phyloP scores from a whole-genome alignment of 2,797 vertebrate species.

The Alfaro cultratus region DNA sequence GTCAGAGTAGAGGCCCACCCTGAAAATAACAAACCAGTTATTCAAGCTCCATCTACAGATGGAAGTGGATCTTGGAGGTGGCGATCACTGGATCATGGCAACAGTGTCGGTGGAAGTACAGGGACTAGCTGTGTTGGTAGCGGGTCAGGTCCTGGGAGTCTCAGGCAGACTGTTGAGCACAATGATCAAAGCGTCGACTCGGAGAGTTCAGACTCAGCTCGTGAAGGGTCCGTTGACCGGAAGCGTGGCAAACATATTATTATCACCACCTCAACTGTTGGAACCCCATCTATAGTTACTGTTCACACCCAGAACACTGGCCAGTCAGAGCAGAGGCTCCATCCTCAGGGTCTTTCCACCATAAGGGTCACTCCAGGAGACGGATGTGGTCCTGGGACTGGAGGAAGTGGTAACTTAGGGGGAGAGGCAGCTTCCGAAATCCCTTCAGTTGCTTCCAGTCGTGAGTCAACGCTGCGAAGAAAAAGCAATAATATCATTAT shows the following conservation, averaged over 20 bases:
- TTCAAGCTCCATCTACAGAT: constrained; percentile 90
- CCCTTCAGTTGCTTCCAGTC: constrained; percentile 89
- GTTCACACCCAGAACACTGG: constrained; percentile 76
- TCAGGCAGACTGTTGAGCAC: constrained; percentile 92
- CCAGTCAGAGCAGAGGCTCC: constrained; percentile 81
- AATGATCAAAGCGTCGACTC: constrained; percentile 96
- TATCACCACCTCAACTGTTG: constrained; percentile 61
- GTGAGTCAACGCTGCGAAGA: constrained; percentile 91
- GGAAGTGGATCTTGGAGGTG: constrained; percentile 95
- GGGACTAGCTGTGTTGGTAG: constrained; percentile 25
- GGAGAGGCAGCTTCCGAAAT: constrained; percentile 86
- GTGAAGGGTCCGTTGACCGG: constrained; percentile 89
- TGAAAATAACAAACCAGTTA: constrained; percentile 88
- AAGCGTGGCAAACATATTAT: constrained; percentile 82
- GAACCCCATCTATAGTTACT: constrained; percentile 69
- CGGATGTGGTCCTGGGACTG: constrained; percentile 70
- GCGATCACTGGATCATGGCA: constrained; percentile 88
- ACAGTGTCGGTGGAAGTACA: constrained; percentile 33
- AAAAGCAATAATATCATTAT: constrained; percentile 92
- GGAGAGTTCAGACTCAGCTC: constrained; percentile 89
- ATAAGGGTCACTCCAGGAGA: constrained; percentile 95
- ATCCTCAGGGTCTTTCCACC: constrained; percentile 87
- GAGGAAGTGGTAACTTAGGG: constrained; percentile 27
- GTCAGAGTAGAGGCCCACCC: constrained; percentile 95
- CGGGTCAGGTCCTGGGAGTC: constrained; percentile 59